Evolutionary conservation across 2,797 vertebrate genomes (phyloP), one percentile per base, ranked within the genome.

Genomic region (Phataginus tricuspis): DNA sequence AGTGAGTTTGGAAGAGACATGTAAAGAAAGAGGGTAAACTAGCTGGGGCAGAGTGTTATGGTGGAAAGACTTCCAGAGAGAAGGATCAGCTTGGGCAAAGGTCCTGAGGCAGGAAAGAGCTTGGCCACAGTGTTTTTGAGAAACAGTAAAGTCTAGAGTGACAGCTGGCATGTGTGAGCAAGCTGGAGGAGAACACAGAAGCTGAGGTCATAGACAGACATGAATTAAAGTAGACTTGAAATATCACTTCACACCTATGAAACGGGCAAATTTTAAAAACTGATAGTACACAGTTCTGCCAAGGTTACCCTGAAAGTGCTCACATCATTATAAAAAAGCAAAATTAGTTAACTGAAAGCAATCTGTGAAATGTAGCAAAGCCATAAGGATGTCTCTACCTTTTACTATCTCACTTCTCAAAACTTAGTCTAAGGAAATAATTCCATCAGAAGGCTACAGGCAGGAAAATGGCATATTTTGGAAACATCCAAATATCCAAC

Each of bases 331-430:
- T 37, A 55, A 94, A 90, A 66, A 1, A 91, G 72, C 96, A 71
- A 59, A 68, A 72, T 91, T 94, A 86, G 51, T 95, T 93, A 90
- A 84, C 10, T 57, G 91, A 86, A 83, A 92, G 63, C 42, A 63
- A 88, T 78, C 77, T 83, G 80, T 77, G 82, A 82, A 78, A 63
- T 49, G 16, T 19, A 92, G 77, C 61, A 90, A 86, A 68, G 37
- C 29, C 79, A 66, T 57, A 74, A 92, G 51, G 66, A 82, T 59
- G 4, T 37, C 77, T 75, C 61, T 94, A 27, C 71, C 80, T 93
- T 95, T 83, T 86, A 86, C 86, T 84, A 82, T 42, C 72, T 82
- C 37, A n/a, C 29, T 86, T 27, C n/a, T 80, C 69, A 16, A 71
- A 88, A 88, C 85, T 63, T 59, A 74, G 57, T 39, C 51, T 80